These are phyloP conservation scores for Eonycteris spelaea DNA, from an alignment of 2,113 vertebrate genomes.

Conservation along the genomic window DNA sequence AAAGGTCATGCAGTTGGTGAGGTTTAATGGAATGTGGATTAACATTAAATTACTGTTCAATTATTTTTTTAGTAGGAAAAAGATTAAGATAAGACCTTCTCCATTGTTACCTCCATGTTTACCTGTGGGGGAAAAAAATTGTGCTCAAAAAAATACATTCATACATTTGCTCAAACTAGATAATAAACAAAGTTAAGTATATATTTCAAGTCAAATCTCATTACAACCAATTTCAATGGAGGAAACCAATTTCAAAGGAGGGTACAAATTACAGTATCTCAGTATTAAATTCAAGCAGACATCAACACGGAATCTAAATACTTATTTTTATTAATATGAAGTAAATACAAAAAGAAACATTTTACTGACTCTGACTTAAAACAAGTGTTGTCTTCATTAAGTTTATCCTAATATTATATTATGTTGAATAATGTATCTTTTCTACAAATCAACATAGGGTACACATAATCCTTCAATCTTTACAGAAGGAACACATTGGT, in stretches of 20 bases:
- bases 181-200: slow-evolving; percentile 16
- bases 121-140: slow-evolving; percentile 76
- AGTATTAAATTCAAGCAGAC: background rate
- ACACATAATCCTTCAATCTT: background rate
- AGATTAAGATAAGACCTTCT: slow-evolving; percentile 30
- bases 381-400: background rate
- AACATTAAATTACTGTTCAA: slow-evolving; percentile 20
- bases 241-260: background rate
- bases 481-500: background rate
- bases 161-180: background rate
- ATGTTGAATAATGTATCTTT: background rate
- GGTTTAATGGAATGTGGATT: slow-evolving; percentile 5
- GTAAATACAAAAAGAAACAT: background rate
- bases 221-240: slow-evolving; percentile 1
- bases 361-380: background rate
- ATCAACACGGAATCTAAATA: background rate
- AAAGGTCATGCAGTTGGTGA: slow-evolving; percentile 28
- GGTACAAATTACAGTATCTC: background rate
- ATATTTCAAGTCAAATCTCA: background rate
- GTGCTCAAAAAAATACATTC: slow-evolving; percentile 17
- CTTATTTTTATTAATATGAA: slow-evolving; percentile 13
- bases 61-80: slow-evolving; percentile 44
- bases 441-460: background rate
- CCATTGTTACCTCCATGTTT: slow-evolving; percentile 82
- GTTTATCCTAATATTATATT: background rate